phyloP scores from a whole-genome alignment of 2,888 invertebrate species.

The Mechanitis mazaeus region DNA sequence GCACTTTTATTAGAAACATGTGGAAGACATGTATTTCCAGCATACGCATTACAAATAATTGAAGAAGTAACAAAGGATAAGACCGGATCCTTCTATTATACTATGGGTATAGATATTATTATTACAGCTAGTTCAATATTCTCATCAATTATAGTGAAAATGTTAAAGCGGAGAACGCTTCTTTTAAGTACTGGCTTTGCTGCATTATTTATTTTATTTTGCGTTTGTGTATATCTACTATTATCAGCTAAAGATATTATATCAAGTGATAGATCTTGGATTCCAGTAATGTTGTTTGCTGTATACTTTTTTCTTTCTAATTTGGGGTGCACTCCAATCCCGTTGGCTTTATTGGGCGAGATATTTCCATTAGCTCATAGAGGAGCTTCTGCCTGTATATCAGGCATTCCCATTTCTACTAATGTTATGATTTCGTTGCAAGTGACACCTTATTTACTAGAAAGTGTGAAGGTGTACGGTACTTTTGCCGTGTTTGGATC shows the following conservation, averaged over 20 bases:
- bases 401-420: constrained; percentile 41
- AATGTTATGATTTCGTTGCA: constrained; percentile 42
- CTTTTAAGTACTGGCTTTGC: constrained; percentile 47
- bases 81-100: constrained; percentile 44
- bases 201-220: constrained; percentile 37
- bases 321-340: constrained; percentile 54
- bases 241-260: constrained; percentile 36
- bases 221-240: constrained; percentile 43
- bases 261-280: constrained; percentile 36
- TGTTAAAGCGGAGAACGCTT: constrained; percentile 46
- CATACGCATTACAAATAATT: constrained; percentile 51
- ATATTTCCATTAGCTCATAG: constrained; percentile 52
- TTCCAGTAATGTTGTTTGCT: constrained; percentile 43
- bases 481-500: constrained; percentile 49
- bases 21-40: constrained; percentile 51
- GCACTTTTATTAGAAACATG: constrained; percentile 43
- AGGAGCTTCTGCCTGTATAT: constrained; percentile 41
- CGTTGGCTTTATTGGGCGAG: constrained; percentile 53
- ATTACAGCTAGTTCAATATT: constrained; percentile 43
- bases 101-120: constrained; percentile 45
- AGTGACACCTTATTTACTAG: constrained; percentile 43
- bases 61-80: constrained; percentile 42
- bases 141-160: constrained; percentile 46
- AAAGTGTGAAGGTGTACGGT: constrained; percentile 44
- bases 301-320: constrained; percentile 49